Percentiles rank a stretch among this genome's conserved stretches.
Evolutionary conservation across 2,113 vertebrate genomes (phyloP).

Genomic region (Peromyscus californicus): DNA sequence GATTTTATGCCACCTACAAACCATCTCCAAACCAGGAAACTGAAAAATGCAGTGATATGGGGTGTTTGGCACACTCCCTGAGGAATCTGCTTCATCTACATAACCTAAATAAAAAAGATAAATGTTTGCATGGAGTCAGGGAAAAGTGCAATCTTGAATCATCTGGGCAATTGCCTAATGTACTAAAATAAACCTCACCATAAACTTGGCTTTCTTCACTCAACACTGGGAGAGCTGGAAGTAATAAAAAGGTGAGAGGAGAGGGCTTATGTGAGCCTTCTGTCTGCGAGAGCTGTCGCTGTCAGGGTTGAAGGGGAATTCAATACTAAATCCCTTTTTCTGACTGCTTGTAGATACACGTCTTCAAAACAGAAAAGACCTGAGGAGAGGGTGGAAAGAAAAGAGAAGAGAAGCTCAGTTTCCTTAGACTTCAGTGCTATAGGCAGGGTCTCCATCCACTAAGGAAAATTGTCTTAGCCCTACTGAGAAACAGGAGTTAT

Average conservation of each 20-base stretch:
- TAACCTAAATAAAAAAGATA: slow-evolving; percentile 66
- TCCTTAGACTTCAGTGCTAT: slow-evolving; percentile 42
- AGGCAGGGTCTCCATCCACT: slow-evolving; percentile 31
- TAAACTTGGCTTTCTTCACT: slow-evolving; percentile 60
- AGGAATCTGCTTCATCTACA: slow-evolving; percentile 54
- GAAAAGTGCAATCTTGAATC: slow-evolving; percentile 48
- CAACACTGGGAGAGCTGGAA: slow-evolving; percentile 43
- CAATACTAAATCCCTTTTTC: slow-evolving; percentile 49
- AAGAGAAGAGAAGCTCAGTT: not conserved
- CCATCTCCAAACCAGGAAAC: slow-evolving; percentile 26
- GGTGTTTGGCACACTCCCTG: not conserved
- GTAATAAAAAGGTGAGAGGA: slow-evolving; percentile 19
- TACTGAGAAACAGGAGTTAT: slow-evolving; percentile 36
- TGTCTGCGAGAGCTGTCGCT: not conserved
- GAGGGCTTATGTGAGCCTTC: not conserved
- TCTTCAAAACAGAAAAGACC: not conserved
- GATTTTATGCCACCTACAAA: slow-evolving; percentile 33
- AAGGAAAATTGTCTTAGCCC: slow-evolving; percentile 54
- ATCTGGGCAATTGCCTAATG: slow-evolving; percentile 35
- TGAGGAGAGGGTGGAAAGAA: not conserved
- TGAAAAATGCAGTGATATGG: slow-evolving; percentile 17
- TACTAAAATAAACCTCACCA: slow-evolving; percentile 60
- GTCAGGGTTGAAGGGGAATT: slow-evolving; percentile 31
- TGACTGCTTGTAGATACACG: slow-evolving; percentile 59
- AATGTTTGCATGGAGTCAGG: slow-evolving; percentile 46